A percentile compares a stretch with the other conserved stretches of the same genome.
Evolutionary conservation across 2,888 invertebrate species (phyloP).

Genomic region (Clivina fossor): DNA sequence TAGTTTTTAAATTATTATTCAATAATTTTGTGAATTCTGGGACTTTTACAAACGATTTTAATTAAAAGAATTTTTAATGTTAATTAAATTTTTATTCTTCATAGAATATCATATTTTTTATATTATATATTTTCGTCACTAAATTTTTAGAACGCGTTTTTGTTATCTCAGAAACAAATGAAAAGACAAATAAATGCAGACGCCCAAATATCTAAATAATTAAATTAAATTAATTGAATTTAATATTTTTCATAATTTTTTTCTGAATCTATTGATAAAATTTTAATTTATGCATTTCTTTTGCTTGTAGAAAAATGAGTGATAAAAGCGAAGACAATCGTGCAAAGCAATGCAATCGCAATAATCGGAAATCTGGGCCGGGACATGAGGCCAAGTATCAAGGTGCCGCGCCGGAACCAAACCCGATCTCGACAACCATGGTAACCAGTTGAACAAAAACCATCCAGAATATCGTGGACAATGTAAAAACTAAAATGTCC

Average conservation of each 20-base stretch:
- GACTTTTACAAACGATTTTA: no score
- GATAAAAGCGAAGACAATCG: constrained; percentile 42
- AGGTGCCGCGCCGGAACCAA: constrained; percentile 44
- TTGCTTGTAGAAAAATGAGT: no score
- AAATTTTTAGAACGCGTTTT: no score
- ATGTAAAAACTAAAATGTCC: constrained; percentile 16
- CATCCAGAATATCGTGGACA: constrained; percentile 36
- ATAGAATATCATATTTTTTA: no score
- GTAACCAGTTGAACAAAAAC: constrained; percentile 47
- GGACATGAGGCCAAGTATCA: constrained; percentile 45
- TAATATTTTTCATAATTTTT: not conserved
- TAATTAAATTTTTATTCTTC: no score
- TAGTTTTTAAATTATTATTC: no score
- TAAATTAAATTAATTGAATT: not conserved
- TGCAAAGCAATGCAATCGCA: constrained; percentile 47
- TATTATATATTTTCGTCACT: no score
- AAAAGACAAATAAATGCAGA: no score
- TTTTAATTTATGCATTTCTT: not conserved
- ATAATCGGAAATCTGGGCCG: constrained; percentile 42
- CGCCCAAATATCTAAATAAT: no score
- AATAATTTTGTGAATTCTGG: no score
- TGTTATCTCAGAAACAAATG: no score
- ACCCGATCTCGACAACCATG: constrained; percentile 46
- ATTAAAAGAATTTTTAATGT: no score
- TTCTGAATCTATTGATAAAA: not conserved